Percentiles rank a stretch among this genome's conserved stretches.
These are phyloP conservation scores for Lithophane socia DNA, from an alignment of 2,888 invertebrate species.

Conservation along the genomic window DNA sequence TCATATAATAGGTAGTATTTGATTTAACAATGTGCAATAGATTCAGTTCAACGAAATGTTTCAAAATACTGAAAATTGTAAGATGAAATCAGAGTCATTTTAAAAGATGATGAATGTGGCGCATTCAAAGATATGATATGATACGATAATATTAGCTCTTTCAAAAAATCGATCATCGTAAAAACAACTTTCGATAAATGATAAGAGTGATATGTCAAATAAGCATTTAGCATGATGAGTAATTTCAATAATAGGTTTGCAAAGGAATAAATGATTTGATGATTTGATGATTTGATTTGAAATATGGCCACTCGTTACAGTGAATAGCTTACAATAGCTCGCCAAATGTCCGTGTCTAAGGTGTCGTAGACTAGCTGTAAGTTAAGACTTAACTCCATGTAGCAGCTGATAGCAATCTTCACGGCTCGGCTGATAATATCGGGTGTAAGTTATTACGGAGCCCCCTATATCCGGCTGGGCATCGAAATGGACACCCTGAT, in stretches of 20 bases:
- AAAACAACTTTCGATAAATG: neutral
- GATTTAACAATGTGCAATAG: neutral
- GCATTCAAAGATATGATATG: too few species aligned
- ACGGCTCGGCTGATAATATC: conserved; percentile 59
- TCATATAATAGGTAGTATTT: too few species aligned
- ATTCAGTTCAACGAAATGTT: neutral
- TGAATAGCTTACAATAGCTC: conserved; percentile 20
- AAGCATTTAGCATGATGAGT: neutral
- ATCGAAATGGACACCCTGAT: conserved; percentile 57
- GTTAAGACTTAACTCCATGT: conserved; percentile 43
- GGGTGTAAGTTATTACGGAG: conserved; percentile 41
- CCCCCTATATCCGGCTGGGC: conserved; percentile 31
- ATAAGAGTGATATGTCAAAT: too few species aligned
- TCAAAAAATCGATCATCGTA: neutral
- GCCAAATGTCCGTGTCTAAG: conserved; percentile 10
- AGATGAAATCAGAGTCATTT: neutral
- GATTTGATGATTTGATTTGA: too few species aligned
- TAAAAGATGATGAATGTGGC: neutral
- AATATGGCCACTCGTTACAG: neutral
- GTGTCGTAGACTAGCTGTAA: conserved; percentile 35
- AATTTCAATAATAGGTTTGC: neutral
- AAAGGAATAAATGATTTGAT: too few species aligned
- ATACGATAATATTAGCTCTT: too few species aligned
- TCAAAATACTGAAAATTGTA: conserved; percentile 1
- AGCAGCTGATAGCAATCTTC: conserved; percentile 58